Evolutionary conservation across 2,113 vertebrate species (phyloP).

Genomic region (Takifugu flavidus): DNA sequence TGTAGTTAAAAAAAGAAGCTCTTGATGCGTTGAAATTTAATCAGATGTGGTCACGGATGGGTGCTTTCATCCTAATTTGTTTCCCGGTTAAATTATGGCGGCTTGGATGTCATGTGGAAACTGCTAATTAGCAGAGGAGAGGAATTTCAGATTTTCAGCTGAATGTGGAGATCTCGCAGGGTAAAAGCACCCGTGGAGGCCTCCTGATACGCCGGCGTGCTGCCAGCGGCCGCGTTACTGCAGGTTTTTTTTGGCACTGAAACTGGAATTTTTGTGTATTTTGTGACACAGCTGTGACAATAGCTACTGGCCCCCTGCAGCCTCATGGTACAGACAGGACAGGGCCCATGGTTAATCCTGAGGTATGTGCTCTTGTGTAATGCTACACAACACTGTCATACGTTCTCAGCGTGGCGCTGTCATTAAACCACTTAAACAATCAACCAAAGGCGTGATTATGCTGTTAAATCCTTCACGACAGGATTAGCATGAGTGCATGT

Average conservation of each 20-base stretch:
- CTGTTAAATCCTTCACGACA: conserved; percentile 4
- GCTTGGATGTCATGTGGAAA: not conserved
- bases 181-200: not conserved
- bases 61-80: not conserved
- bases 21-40: not conserved
- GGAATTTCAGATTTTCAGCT: not conserved
- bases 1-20: not conserved
- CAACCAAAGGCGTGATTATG: conserved; percentile 2
- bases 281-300: conserved; percentile 55
- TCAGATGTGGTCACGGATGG: not conserved
- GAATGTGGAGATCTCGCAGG: not conserved
- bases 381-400: conserved; percentile 61
- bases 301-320: conserved; percentile 53
- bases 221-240: not conserved
- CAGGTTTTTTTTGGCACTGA: not conserved
- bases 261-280: conserved; percentile 29
- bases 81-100: not conserved
- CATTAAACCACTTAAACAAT: not conserved
- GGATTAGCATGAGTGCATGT: not conserved
- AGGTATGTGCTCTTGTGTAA: conserved; percentile 63
- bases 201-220: not conserved
- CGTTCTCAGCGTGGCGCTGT: conserved; percentile 64
- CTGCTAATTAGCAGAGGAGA: not conserved
- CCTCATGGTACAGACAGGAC: conserved; percentile 45
- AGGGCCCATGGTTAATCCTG: conserved; percentile 61